Base-by-base conservation (phyloP, 2,888 invertebrate species). In the Drosophila affinis region DNA sequence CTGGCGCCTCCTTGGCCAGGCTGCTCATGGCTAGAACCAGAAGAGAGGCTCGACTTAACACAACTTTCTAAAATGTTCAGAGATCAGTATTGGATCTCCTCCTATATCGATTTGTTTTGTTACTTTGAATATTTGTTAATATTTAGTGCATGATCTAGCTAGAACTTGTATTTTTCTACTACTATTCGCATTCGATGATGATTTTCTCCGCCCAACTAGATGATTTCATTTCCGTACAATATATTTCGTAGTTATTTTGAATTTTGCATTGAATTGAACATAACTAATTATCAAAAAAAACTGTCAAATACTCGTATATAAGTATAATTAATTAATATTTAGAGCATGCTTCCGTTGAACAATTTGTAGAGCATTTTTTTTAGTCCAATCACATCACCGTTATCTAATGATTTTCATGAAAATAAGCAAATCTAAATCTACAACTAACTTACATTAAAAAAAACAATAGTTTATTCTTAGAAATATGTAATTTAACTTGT, bases 111-210 rank as follows among this genome's bases (percentile, higher is more conserved):
- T 39, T 39, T 39, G 14, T 39, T 39, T 39, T 39, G 39, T 39
- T 39, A 39, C 39, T 39, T 39, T n/a, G 39, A 39, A 39, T 39
- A 39, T 55, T 72, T 72, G 59, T 71, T 54, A 18, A 48, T 60
- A 39, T 7, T 70, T 56, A 61, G 9, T 75, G 86, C 88, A 86
- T 88, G 81, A 63, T 60, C 51, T 68, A 45, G 57, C 17, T 27
- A 39, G 55, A 72, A 44, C 47, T 57, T 63, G 67, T 67, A 46
- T 21, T 49, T 45, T 49, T 29, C 5, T 14, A 60, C 44, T 39
- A 52, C 44, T 39, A 52, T 18, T 47, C 39, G 39, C 39, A 6
- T 47, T 44, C 10, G 21, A 53, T 1, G 47, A 39, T 24, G 24
- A 32, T 3, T 34, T 58, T 14, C 32, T 21, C 46, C 21, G 29